Evolutionary conservation across 2,888 invertebrate species (phyloP).

Genomic region (Tuta absoluta): DNA sequence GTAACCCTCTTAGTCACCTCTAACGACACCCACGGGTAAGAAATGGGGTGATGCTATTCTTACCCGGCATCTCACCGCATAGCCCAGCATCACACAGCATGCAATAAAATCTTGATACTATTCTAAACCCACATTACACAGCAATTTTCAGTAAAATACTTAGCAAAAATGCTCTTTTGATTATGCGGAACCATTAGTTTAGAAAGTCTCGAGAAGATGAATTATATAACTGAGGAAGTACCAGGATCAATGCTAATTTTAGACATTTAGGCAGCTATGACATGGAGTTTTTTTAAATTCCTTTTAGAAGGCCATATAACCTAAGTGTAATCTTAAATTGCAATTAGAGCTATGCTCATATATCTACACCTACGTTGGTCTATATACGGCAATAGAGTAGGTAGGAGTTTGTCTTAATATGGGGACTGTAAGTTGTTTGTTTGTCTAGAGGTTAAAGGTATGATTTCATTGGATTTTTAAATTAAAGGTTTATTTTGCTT

Average conservation of each 20-base stretch:
- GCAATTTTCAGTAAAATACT: too few relatives aligned
- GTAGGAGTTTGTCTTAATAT: background rate
- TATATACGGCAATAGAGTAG: background rate
- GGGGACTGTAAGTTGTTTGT: background rate
- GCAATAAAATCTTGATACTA: too few relatives aligned
- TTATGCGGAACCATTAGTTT: too few relatives aligned
- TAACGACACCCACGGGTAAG: too few relatives aligned
- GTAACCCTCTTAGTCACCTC: too few relatives aligned
- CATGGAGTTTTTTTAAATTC: background rate
- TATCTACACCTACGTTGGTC: background rate
- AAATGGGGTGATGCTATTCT: too few relatives aligned
- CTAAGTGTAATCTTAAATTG: constrained; percentile 9
- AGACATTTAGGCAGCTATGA: background rate
- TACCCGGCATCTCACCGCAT: too few relatives aligned
- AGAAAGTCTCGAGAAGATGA: too few relatives aligned
- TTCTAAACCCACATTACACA: too few relatives aligned
- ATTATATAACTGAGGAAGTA: too few relatives aligned
- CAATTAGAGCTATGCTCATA: constrained; percentile 9
- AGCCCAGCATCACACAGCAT: too few relatives aligned
- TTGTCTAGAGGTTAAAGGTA: background rate
- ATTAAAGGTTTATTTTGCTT: background rate
- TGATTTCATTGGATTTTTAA: constrained; percentile 1
- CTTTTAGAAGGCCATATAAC: constrained; percentile 1
- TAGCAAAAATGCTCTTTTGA: too few relatives aligned
- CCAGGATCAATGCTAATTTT: background rate